Evolutionary conservation across 2,888 invertebrate genomes (phyloP), one percentile per base, ranked within the genome.

Genomic region (Ferrisia virgata): DNA sequence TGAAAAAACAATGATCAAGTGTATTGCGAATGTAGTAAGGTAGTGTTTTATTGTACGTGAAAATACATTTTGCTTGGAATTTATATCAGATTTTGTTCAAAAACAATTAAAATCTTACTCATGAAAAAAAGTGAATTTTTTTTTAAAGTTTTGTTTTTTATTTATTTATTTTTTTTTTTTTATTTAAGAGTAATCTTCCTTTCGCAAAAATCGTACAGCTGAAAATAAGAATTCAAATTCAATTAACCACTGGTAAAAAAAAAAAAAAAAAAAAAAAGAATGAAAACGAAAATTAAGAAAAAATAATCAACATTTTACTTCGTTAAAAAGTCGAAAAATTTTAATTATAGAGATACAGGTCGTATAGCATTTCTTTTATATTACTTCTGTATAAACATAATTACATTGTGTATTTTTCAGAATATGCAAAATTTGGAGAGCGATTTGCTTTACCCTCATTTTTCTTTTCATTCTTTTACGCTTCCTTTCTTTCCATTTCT

Each of bases 31-130:
- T 81, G 36, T 81, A 36, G n/a, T 15, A 47, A 22, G 33, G 81
- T 58, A 81, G 81, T 64, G 58, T 58, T 79, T 79, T 58, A 81
- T 81, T 81, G 58, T 81, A 81, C 58, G 53, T 81, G 58, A 18
- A 81, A 81, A 81, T 81, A 81, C 47, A 58, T 81, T 81, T 81
- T 36, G 81, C 81, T 81, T 81, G 47, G 22, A 81, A 81, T 33
- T 58, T 81, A 36, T 79, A 47, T 28, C 47, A 40, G 43, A 47
- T 28, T 79, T 79, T 47, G 47, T 79, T 79, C 43, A n/a, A 76
- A 33, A 9, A 76, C 72, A 36, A 76, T 76, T 76, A 76, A 76
- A 76, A 36, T 76, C 72, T 76, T 76, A 76, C 36, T 76, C 36
- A 76, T 36, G 36, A 76, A 36, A 18, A 36, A n/a, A n/a, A n/a